Percentiles rank a stretch among this genome's conserved stretches.
These are phyloP conservation scores for Drosophila kanekoi DNA, from an alignment of 2,888 invertebrate genomes.

Conservation along the genomic window DNA sequence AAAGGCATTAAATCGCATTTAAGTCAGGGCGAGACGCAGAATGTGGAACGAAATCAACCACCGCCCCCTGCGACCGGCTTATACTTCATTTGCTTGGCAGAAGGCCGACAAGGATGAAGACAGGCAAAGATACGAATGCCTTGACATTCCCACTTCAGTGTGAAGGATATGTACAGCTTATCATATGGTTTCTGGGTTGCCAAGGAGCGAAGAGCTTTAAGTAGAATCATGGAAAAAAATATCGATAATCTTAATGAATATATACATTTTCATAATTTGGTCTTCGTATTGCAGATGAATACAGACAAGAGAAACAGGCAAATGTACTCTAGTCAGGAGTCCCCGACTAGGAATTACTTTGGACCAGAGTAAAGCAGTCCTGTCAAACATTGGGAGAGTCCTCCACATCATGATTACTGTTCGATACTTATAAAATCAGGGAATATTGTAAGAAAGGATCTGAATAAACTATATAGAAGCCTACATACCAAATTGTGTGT, in stretches of 20 bases:
- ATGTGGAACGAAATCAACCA: constrained; percentile 34
- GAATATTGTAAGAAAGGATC: no score
- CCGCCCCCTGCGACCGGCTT: constrained; percentile 33
- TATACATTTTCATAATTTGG: background rate
- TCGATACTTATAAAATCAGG: no score
- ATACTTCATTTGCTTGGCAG: constrained; percentile 53
- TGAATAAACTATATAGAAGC: no score
- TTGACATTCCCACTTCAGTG: constrained; percentile 34
- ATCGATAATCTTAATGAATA: constrained; percentile 4
- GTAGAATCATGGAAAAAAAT: constrained; percentile 5
- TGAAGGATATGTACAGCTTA: constrained; percentile 46
- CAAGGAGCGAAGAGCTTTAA: constrained; percentile 1
- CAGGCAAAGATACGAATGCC: constrained; percentile 23
- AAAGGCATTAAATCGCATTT: constrained; percentile 83
- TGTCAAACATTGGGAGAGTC: no score
- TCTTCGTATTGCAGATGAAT: background rate
- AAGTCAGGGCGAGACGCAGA: constrained; percentile 63
- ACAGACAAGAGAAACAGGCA: no score
- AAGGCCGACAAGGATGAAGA: constrained; percentile 32
- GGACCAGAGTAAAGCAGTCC: no score
- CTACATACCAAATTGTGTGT: no score
- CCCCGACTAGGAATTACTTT: no score
- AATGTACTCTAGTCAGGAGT: no score
- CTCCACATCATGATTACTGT: no score
- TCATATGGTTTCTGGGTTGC: constrained; percentile 18